A percentile compares a stretch with the other conserved stretches of the same genome.
These are phyloP conservation scores for Hozukius guyotensis DNA, from an alignment of 2,797 vertebrate species.

Conservation along the genomic window DNA sequence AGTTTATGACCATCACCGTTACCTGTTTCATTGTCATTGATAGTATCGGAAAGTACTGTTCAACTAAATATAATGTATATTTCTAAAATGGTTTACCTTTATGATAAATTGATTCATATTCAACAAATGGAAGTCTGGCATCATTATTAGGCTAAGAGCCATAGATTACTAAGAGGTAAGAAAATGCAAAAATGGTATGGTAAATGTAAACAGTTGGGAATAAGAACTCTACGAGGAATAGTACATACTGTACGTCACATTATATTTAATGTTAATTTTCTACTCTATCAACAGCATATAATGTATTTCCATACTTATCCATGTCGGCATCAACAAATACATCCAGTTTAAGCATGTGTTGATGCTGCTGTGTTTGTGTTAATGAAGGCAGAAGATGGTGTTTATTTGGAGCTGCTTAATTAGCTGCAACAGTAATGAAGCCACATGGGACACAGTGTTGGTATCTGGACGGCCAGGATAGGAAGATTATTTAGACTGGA, in stretches of 20 bases:
- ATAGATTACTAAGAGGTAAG: background rate
- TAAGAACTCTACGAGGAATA: background rate
- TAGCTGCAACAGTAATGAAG: conserved; percentile 82
- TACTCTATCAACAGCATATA: conserved; percentile 11
- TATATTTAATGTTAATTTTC: conserved; percentile 13
- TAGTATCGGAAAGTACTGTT: background rate
- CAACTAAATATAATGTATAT: background rate
- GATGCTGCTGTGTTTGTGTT: conserved; percentile 73
- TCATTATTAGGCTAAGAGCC: background rate
- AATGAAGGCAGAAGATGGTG: conserved; percentile 77
- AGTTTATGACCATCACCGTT: background rate
- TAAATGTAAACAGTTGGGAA: conserved; percentile 16
- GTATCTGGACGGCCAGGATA: conserved; percentile 75
- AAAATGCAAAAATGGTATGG: background rate
- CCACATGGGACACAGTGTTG: conserved; percentile 77
- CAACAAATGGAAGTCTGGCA: background rate
- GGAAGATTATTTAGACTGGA: conserved; percentile 78
- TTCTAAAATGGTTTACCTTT: background rate
- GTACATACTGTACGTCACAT: background rate
- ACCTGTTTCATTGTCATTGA: background rate
- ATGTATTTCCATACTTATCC: conserved; percentile 44
- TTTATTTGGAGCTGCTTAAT: conserved; percentile 82
- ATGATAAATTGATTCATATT: background rate
- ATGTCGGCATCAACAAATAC: conserved; percentile 58
- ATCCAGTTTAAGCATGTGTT: conserved; percentile 65